Conservation (phyloP, 2,113 vertebrate species). For the Pao palembangensis region DNA sequence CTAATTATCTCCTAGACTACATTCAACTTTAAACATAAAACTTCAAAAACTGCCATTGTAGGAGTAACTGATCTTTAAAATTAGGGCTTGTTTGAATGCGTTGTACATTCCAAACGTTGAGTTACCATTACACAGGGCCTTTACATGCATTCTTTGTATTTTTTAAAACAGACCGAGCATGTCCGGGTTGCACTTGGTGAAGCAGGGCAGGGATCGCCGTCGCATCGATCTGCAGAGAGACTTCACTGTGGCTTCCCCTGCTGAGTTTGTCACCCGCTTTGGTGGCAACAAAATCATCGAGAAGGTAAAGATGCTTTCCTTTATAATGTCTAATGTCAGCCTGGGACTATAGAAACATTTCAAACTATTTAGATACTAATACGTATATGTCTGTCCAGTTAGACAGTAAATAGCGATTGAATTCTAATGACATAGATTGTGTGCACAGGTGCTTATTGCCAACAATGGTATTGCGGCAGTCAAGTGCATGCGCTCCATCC, state of each 20-base stretch:
- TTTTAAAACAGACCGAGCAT: constrained; percentile 85
- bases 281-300: constrained; percentile 98
- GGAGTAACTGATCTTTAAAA: background rate
- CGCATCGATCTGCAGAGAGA: constrained; percentile 92
- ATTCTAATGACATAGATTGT: constrained; percentile 1
- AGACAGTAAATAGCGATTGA: background rate
- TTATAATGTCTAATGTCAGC: too few relatives aligned
- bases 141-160: constrained; percentile 1
- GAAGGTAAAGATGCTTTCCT: constrained; percentile 76
- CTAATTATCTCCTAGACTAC: background rate
- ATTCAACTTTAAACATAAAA: background rate
- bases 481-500: constrained; percentile 99
- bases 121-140: background rate
- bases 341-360: too few relatives aligned
- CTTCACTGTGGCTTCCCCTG: constrained; percentile 97
- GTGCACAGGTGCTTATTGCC: constrained; percentile 91
- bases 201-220: constrained; percentile 91
- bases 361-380: too few relatives aligned
- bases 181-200: constrained; percentile 95
- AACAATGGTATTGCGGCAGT: constrained; percentile 99
- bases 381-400: too few relatives aligned
- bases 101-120: background rate
- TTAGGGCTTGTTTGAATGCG: background rate
- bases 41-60: background rate
- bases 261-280: constrained; percentile 97